A percentile compares a stretch with the other conserved stretches of the same genome.
Evolutionary conservation across 2,797 vertebrate genomes (phyloP).

Genomic region (Acrossocheilus wenchowensis): DNA sequence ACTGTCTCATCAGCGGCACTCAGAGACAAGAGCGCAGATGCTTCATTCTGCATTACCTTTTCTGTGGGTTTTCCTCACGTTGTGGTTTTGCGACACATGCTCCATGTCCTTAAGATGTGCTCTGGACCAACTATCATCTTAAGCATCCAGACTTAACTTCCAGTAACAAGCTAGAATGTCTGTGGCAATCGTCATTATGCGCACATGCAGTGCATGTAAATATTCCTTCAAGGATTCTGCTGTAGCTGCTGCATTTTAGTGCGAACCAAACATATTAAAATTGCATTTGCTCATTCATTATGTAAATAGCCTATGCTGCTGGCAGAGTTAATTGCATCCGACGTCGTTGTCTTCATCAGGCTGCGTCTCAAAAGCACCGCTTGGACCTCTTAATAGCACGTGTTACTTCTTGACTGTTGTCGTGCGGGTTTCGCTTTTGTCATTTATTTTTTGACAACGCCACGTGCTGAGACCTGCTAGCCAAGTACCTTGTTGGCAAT

Average conservation of each 20-base stretch:
- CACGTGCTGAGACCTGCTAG: conserved; percentile 84
- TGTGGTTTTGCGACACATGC: conserved; percentile 63
- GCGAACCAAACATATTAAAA: conserved; percentile 76
- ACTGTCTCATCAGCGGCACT: conserved; percentile 83
- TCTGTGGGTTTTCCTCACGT: not conserved
- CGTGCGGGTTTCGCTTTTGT: conserved; percentile 77
- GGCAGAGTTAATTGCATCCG: conserved; percentile 78
- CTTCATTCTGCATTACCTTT: conserved; percentile 62
- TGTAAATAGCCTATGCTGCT: conserved; percentile 76
- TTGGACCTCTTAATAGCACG: conserved; percentile 67
- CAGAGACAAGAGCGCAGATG: conserved; percentile 79
- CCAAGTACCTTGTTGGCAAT: conserved; percentile 98
- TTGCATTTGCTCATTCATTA: conserved; percentile 80
- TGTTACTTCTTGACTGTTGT: conserved; percentile 79
- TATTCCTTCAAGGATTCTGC: conserved; percentile 26
- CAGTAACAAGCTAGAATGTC: not conserved
- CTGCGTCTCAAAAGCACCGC: conserved; percentile 37
- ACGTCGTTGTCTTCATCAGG: conserved; percentile 59
- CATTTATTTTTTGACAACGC: conserved; percentile 79
- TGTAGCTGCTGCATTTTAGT: conserved; percentile 68
- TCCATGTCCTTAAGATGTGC: conserved; percentile 63
- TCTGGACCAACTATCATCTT: conserved; percentile 57
- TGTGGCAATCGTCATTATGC: not conserved
- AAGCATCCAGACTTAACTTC: not conserved
- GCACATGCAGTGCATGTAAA: not conserved